phyloP scores from a whole-genome alignment of 2,888 invertebrate genomes.

The Caenorhabditis sp. region DNA sequence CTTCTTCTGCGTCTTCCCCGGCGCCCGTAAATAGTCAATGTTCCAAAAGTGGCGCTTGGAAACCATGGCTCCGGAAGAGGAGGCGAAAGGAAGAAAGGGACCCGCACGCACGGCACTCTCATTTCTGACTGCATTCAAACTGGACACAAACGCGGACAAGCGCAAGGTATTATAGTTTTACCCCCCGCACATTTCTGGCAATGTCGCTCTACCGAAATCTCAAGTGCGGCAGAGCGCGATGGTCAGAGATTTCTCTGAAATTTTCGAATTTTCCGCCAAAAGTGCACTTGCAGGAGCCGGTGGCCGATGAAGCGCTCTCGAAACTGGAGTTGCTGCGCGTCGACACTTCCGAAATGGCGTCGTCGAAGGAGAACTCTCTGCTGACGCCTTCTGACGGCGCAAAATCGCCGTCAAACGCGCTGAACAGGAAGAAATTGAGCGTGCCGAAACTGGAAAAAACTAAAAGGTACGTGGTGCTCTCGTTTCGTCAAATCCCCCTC shows the following conservation, averaged over 20 bases:
- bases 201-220: no score
- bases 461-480: conserved; percentile 39
- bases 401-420: conserved; percentile 33
- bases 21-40: conserved; percentile 47
- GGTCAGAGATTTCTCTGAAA: no score
- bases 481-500: conserved; percentile 3
- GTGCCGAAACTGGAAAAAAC: conserved; percentile 44
- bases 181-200: no score
- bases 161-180: no score
- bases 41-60: conserved; percentile 59
- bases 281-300: conserved; percentile 7
- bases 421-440: conserved; percentile 53
- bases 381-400: conserved; percentile 29
- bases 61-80: conserved; percentile 47
- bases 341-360: conserved; percentile 18
- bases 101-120: conserved; percentile 41
- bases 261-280: no score
- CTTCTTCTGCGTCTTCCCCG: background rate
- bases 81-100: conserved; percentile 12
- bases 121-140: conserved; percentile 39
- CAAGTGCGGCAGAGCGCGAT: no score
- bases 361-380: conserved; percentile 34
- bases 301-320: conserved; percentile 4
- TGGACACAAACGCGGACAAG: conserved; percentile 25
- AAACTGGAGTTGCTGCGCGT: conserved; percentile 30